Conservation (phyloP, 2,888 invertebrate genomes). For the Philereme vetulata region DNA sequence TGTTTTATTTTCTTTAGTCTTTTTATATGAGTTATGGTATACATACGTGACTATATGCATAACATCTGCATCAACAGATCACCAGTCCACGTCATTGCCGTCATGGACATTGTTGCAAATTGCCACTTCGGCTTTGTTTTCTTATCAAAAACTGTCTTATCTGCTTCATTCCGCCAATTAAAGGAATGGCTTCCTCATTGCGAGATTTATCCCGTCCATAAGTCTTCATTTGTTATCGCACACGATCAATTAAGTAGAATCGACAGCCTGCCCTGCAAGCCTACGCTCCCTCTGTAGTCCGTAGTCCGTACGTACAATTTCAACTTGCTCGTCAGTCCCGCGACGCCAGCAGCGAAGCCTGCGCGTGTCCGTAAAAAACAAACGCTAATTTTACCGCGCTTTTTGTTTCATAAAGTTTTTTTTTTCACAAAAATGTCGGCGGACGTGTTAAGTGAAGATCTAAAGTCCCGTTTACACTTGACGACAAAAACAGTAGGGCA, state of each 20-base stretch:
- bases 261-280: constrained; percentile 67
- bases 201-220: constrained; percentile 42
- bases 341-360: constrained; percentile 76
- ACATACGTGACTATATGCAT: constrained; percentile 30
- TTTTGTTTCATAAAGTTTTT: constrained; percentile 41
- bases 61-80: constrained; percentile 18
- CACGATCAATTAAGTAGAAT: constrained; percentile 70
- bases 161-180: constrained; percentile 28
- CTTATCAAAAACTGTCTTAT: constrained; percentile 8
- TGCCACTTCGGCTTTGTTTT: constrained; percentile 2
- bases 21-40: constrained; percentile 2
- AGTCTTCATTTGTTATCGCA: constrained; percentile 56
- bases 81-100: constrained; percentile 23
- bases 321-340: constrained; percentile 64
- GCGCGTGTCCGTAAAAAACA: constrained; percentile 39
- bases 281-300: constrained; percentile 53
- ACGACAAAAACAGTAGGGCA: constrained; percentile 92
- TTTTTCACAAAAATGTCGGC: constrained; percentile 84
- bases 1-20: too few species aligned
- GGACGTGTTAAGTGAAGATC: constrained; percentile 90
- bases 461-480: constrained; percentile 88
- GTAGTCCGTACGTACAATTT: constrained; percentile 36
- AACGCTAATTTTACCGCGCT: constrained; percentile 56
- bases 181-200: constrained; percentile 38
- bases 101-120: not conserved